Percentiles rank a stretch among this genome's conserved stretches.
These are phyloP conservation scores for Orthosia cruda DNA, from an alignment of 2,888 invertebrate species.

Conservation along the genomic window DNA sequence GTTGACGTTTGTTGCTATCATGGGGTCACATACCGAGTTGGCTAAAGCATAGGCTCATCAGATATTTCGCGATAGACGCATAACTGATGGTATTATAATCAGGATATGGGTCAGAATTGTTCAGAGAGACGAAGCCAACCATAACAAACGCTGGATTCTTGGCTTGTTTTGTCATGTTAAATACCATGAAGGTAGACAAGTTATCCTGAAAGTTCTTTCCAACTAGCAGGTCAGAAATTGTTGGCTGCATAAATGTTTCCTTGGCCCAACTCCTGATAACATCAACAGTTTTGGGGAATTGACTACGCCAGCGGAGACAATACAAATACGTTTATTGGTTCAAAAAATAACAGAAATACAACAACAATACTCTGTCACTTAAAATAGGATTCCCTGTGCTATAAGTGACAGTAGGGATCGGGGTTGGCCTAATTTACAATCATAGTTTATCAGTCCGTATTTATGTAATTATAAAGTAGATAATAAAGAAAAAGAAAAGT, in stretches of 20 bases:
- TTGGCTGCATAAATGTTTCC: conserved; percentile 69
- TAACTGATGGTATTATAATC: conserved; percentile 46
- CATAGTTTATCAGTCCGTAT: too few species aligned
- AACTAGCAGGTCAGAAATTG: conserved; percentile 74
- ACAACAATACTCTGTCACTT: too few species aligned
- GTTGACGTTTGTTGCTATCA: conserved; percentile 65
- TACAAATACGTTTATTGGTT: too few species aligned
- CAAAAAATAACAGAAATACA: too few species aligned
- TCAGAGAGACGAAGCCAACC: conserved; percentile 42
- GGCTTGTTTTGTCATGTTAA: conserved; percentile 71
- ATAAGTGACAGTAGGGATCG: too few species aligned
- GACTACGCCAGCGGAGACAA: conserved; percentile 78
- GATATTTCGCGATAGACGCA: conserved; percentile 24
- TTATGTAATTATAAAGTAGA: too few species aligned
- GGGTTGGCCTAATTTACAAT: too few species aligned
- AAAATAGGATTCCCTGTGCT: too few species aligned
- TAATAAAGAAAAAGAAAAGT: too few species aligned
- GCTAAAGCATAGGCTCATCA: conserved; percentile 43
- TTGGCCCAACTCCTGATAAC: conserved; percentile 80
- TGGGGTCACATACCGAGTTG: conserved; percentile 70
- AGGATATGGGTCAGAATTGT: conserved; percentile 38
- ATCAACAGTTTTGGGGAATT: conserved; percentile 79
- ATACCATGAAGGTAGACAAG: conserved; percentile 70
- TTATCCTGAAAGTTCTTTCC: conserved; percentile 81
- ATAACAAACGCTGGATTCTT: conserved; percentile 73